Percentiles rank a stretch among this genome's conserved stretches.
These are phyloP conservation scores for Mus minutoides DNA, from an alignment of 2,797 vertebrate species.

Conservation along the genomic window DNA sequence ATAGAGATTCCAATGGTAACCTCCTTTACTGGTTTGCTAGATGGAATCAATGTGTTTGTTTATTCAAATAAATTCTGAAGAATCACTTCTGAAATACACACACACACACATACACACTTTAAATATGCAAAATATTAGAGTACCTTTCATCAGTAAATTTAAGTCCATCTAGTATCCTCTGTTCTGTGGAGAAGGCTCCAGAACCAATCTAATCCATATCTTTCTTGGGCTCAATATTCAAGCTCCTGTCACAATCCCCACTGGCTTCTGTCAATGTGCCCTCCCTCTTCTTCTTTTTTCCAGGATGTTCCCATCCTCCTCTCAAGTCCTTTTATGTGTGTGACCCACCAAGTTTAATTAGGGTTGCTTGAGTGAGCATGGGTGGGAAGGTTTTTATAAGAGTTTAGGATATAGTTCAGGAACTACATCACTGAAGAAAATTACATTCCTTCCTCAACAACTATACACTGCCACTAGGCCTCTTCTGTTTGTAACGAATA, in stretches of 20 bases:
- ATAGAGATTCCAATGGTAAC: not conserved
- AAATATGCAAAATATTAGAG: not conserved
- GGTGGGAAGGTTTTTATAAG: not conserved
- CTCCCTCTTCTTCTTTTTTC: not conserved
- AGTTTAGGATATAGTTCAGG: not conserved
- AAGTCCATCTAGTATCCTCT: constrained; percentile 2
- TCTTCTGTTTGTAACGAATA: not conserved
- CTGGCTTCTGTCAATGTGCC: not conserved
- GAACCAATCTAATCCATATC: not conserved
- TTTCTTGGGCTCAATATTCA: not conserved
- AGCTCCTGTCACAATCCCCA: not conserved
- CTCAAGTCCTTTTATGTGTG: not conserved
- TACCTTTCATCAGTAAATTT: not conserved
- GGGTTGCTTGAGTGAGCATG: not conserved
- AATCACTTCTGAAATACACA: not conserved
- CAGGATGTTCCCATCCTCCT: not conserved
- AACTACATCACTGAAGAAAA: not conserved
- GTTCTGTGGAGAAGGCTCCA: not conserved
- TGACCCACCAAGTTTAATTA: not conserved
- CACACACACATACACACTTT: not conserved
- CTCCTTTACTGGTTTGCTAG: not conserved
- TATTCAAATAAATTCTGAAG: not conserved
- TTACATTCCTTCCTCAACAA: not conserved
- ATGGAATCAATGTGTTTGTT: not conserved
- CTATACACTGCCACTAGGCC: not conserved